phyloP scores from a whole-genome alignment of 2,888 invertebrate genomes.

The Pristionchus mayeri region DNA sequence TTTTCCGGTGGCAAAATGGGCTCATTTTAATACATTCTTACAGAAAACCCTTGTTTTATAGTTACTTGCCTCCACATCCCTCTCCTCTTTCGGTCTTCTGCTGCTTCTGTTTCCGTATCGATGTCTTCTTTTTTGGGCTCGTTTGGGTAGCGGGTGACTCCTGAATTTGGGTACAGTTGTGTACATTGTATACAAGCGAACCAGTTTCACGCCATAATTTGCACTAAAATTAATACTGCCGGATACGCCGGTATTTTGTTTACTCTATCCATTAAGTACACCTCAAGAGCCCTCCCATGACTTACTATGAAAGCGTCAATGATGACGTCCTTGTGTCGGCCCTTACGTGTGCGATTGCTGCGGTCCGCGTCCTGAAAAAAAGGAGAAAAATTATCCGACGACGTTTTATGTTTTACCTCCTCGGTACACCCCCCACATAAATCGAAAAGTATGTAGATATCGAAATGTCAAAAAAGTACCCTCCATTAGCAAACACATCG shows the following conservation, averaged over 20 bases:
- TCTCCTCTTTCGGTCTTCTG: neutral
- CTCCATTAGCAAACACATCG: too few relatives aligned
- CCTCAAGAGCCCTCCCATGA: neutral
- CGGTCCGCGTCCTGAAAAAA: neutral
- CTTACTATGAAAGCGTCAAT: neutral
- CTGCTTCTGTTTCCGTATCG: neutral
- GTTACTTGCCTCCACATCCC: constrained; percentile 20
- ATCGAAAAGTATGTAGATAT: too few relatives aligned
- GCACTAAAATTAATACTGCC: too few relatives aligned
- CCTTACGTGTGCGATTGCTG: neutral
- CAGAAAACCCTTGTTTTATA: neutral
- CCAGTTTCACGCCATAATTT: neutral
- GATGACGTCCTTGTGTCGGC: constrained; percentile 7
- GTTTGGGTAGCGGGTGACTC: neutral
- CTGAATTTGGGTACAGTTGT: neutral
- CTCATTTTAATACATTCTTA: too few relatives aligned
- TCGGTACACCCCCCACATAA: too few relatives aligned
- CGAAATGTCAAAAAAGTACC: too few relatives aligned
- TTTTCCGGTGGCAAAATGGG: too few relatives aligned
- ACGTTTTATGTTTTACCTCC: too few relatives aligned
- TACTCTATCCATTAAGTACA: too few relatives aligned
- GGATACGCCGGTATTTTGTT: too few relatives aligned
- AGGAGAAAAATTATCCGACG: too few relatives aligned
- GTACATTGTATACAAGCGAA: neutral
- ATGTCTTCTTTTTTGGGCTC: neutral